Percentiles rank a stretch among this genome's conserved stretches.
These are phyloP conservation scores for Diadumene lineata DNA, from an alignment of 92 coral and sea anemone species.

Conservation along the genomic window DNA sequence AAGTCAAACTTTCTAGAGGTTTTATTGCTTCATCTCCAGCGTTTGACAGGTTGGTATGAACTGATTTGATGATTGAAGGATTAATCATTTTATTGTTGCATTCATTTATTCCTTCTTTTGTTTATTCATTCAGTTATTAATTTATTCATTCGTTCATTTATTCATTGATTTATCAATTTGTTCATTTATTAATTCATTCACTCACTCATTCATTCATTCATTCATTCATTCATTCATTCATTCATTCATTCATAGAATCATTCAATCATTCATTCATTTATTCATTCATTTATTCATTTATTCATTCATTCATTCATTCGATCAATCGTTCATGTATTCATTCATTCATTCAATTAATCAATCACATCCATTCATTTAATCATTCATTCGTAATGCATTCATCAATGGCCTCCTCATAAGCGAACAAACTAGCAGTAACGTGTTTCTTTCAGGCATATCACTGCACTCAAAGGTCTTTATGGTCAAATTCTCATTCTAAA, in stretches of 20 bases:
- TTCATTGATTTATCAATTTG: neutral
- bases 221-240: neutral
- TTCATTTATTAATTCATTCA: too few species aligned
- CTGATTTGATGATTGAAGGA: too few species aligned
- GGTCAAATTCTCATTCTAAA: slow-evolving; percentile 85
- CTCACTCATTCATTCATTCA: too few species aligned
- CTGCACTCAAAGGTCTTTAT: slow-evolving; percentile 69
- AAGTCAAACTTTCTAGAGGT: slow-evolving; percentile 94
- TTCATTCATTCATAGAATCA: neutral
- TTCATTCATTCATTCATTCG: neutral
- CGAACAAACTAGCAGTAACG: too few species aligned
- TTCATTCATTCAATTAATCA: neutral
- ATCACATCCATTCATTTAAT: too few species aligned
- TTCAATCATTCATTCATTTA: neutral
- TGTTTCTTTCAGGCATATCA: slow-evolving; percentile 85
- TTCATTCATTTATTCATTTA: neutral
- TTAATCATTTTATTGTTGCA: neutral
- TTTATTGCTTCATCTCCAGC: slow-evolving; percentile 98
- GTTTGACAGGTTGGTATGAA: slow-evolving; percentile 72
- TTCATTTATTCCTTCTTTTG: neutral
- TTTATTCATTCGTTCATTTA: neutral
- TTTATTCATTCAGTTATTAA: neutral
- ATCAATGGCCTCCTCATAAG: too few species aligned
- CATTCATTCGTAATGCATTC: too few species aligned
- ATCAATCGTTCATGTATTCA: neutral